A percentile compares a stretch with the other conserved stretches of the same genome.
Conservation (phyloP, 2,797 vertebrate species). For the Pangasius djambal region DNA sequence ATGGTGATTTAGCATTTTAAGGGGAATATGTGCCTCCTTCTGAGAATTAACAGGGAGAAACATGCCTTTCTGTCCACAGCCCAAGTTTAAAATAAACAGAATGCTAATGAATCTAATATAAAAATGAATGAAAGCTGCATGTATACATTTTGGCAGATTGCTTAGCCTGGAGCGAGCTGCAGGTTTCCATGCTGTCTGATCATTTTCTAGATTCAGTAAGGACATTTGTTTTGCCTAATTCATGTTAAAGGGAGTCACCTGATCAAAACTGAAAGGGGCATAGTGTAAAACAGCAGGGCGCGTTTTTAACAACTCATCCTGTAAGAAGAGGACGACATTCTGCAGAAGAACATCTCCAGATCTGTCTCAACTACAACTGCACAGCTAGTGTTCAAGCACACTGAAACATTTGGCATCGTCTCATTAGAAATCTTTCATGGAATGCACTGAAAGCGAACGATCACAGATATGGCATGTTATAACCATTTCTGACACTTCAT, state of each 20-base stretch:
- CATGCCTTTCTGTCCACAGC: slow-evolving; percentile 66
- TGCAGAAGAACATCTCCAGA: slow-evolving; percentile 1
- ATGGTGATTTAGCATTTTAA: slow-evolving; percentile 35
- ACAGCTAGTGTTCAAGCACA: neutral
- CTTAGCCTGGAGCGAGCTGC: slow-evolving; percentile 76
- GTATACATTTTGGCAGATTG: slow-evolving; percentile 79
- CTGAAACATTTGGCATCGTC: neutral
- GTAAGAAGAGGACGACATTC: slow-evolving; percentile 23
- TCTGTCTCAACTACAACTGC: neutral
- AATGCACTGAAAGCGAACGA: neutral
- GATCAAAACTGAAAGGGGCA: slow-evolving; percentile 75
- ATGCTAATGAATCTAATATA: slow-evolving; percentile 80
- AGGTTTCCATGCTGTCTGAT: slow-evolving; percentile 77
- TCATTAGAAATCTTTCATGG: neutral
- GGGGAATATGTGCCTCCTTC: slow-evolving; percentile 54
- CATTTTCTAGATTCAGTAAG: slow-evolving; percentile 79
- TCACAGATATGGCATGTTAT: slow-evolving; percentile 12
- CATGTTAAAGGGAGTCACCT: slow-evolving; percentile 80
- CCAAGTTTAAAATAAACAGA: slow-evolving; percentile 76
- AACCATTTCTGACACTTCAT: slow-evolving; percentile 43
- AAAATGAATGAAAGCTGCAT: slow-evolving; percentile 82
- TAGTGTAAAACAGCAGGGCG: slow-evolving; percentile 26
- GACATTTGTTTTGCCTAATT: slow-evolving; percentile 79
- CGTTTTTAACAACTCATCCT: slow-evolving; percentile 21
- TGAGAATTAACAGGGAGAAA: slow-evolving; percentile 69